Conservation (phyloP, 2,113 vertebrate genomes). For the Notothenia rossii region DNA sequence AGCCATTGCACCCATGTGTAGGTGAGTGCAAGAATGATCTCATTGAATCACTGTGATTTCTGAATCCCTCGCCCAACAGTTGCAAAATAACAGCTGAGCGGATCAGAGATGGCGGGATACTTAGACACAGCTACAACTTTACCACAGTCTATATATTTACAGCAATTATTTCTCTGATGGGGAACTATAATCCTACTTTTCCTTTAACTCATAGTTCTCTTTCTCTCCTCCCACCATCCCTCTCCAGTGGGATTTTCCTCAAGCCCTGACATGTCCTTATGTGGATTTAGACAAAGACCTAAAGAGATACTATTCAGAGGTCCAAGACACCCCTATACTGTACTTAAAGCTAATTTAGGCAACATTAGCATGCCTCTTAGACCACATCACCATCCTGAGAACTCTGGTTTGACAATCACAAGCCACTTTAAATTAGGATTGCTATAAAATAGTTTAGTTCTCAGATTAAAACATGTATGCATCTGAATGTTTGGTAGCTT, state of each 20-base stretch:
- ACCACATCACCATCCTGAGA: neutral
- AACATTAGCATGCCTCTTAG: neutral
- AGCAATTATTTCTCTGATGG: constrained; percentile 1
- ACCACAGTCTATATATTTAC: neutral
- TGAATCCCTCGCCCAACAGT: constrained; percentile 44
- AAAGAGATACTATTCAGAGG: constrained; percentile 19
- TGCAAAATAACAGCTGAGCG: constrained; percentile 35
- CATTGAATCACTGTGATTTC: constrained; percentile 47
- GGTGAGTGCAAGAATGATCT: constrained; percentile 42
- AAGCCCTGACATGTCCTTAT: constrained; percentile 66
- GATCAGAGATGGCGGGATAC: constrained; percentile 13
- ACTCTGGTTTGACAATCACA: neutral
- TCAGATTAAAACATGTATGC: neutral
- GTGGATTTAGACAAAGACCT: constrained; percentile 47
- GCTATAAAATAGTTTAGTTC: neutral
- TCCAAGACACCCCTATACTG: constrained; percentile 6
- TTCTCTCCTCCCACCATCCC: neutral
- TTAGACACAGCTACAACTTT: neutral
- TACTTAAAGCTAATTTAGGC: constrained; percentile 14
- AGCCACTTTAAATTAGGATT: neutral
- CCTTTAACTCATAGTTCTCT: neutral
- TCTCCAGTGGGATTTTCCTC: constrained; percentile 46
- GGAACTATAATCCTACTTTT: neutral
- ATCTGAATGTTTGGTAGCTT: neutral
- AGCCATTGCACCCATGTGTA: constrained; percentile 49